Conservation (phyloP, 2,113 vertebrate genomes). For the Phrynosoma blainvillii region DNA sequence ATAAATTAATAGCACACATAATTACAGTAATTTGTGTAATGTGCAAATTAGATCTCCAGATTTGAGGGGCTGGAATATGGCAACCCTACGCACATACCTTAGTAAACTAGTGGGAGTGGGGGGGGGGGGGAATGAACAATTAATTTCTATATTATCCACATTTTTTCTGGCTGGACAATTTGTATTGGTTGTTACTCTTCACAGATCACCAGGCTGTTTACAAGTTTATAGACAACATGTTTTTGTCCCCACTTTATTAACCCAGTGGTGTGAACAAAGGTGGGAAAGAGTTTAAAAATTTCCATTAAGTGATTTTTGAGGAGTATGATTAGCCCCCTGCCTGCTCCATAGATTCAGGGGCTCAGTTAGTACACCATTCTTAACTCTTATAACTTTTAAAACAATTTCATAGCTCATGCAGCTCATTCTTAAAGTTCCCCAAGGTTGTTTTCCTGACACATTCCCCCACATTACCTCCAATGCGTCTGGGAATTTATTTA, state of each 20-base stretch:
- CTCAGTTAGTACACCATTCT: neutral
- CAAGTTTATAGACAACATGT: neutral
- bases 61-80: too few relatives aligned
- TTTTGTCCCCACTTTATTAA: neutral
- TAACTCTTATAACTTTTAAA: slow-evolving; percentile 9
- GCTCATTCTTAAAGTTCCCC: slow-evolving; percentile 25
- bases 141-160: neutral
- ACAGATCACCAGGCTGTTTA: neutral
- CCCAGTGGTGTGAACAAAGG: neutral
- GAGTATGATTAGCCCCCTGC: neutral
- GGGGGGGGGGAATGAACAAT: neutral
- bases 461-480: too few relatives aligned
- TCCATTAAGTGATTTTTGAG: neutral
- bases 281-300: neutral
- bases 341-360: neutral
- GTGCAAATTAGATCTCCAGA: too few relatives aligned
- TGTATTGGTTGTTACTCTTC: neutral
- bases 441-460: neutral
- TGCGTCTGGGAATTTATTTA: slow-evolving; percentile 50
- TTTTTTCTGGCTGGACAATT: neutral
- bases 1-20: too few relatives aligned
- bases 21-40: too few relatives aligned
- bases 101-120: neutral
- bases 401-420: neutral
- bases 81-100: neutral